Base-by-base conservation (phyloP, 2,113 vertebrate species). In the Sardina pilchardus region DNA sequence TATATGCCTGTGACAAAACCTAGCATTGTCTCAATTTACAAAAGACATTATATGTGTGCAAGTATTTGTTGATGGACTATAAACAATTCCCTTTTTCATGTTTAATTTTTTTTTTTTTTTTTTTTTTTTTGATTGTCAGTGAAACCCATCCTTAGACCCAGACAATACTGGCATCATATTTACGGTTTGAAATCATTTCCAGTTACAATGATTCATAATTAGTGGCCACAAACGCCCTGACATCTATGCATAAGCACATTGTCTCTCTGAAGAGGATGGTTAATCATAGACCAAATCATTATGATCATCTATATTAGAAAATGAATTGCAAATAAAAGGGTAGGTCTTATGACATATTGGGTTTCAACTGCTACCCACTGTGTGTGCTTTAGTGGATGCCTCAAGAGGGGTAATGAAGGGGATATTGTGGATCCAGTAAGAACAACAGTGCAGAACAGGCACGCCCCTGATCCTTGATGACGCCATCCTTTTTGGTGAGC, bases 1-100 rank as follows among this genome's bases (percentile, higher is more conserved):
- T 93, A 83, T 92, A 87, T 82, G 71, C 84, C 3, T 9, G 88
- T 84, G 88, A 90, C 91, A 91, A 92, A 90, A 92, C 87, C 86
- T 88, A 75, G 86, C 87, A 92, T 92, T 94, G 91, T 94, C 78
- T 85, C 84, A 21, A 26, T 44, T 39, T 34, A 92, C 86, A 90
- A 91, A 90, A 87, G 90, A 87, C 90, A 86, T 75, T 90, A 84
- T 83, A 84, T 88, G 85, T 44, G 42, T 78, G 80, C 87, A 84
- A 83, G 86, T 84, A 71, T 50, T 82, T 50, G 78, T 86, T 84
- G 84, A 88, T 39, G 63, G 43, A 53, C 50, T 44, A 43, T n/a
- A 44, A 75, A 26, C 34, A 59, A 44, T 56, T 82, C 71, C 39
- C 30, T 75, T 67, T 42, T 67, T 30, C 47, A 87, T 36, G 24